phyloP scores from a whole-genome alignment of 2,888 invertebrate species.

The Hypercompe scribonia region DNA sequence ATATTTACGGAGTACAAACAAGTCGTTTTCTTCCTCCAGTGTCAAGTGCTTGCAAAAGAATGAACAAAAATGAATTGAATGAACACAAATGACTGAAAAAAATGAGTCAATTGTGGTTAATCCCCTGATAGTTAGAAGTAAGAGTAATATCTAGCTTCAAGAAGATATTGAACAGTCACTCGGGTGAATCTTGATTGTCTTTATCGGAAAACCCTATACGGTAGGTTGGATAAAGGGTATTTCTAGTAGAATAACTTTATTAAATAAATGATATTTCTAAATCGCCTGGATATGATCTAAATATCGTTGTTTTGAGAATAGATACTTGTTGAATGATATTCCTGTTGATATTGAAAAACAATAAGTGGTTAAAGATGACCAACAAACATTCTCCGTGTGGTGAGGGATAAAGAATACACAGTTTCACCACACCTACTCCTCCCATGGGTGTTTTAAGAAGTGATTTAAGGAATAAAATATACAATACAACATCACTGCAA shows the following conservation, averaged over 20 bases:
- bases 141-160: background rate
- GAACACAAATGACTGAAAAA: too few relatives aligned
- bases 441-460: too few relatives aligned
- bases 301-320: background rate
- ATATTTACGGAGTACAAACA: slow-evolving; percentile 18
- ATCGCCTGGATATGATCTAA: background rate
- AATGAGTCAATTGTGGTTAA: background rate
- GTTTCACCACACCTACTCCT: too few relatives aligned
- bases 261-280: background rate
- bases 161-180: background rate
- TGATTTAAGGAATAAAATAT: too few relatives aligned
- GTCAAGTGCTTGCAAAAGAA: background rate
- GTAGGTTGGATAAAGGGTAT: background rate
- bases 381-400: too few relatives aligned
- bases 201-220: background rate
- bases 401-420: too few relatives aligned
- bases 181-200: background rate
- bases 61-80: too few relatives aligned
- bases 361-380: background rate
- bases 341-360: background rate
- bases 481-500: too few relatives aligned
- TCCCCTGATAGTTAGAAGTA: background rate
- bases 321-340: background rate
- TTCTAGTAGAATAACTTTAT: background rate
- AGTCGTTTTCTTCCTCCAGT: slow-evolving; percentile 6